phyloP scores from a whole-genome alignment of 2,888 invertebrate species.

The Selenia dentaria region DNA sequence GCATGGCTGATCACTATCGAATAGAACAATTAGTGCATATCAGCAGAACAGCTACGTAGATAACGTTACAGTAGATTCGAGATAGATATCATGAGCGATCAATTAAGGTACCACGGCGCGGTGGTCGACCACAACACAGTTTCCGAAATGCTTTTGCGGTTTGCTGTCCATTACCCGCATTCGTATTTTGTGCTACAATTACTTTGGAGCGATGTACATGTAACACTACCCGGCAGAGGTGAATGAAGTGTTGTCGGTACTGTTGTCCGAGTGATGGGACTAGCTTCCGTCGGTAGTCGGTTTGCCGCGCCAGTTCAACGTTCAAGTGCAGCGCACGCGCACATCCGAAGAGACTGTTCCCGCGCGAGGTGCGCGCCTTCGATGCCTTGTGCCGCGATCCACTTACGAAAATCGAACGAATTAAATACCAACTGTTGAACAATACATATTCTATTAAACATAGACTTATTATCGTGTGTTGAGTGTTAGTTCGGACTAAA shows the following conservation, averaged over 20 bases:
- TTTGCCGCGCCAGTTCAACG: slow-evolving; percentile 72
- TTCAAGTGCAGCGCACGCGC: slow-evolving; percentile 75
- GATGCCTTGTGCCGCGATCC: slow-evolving; percentile 47
- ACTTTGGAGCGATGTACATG: slow-evolving; percentile 45
- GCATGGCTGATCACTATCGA: slow-evolving; percentile 28
- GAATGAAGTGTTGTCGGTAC: slow-evolving; percentile 33
- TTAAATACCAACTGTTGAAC: slow-evolving; percentile 32
- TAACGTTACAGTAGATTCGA: slow-evolving; percentile 42
- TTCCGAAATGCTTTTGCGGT: slow-evolving; percentile 68
- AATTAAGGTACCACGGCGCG: slow-evolving; percentile 59
- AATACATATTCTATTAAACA: slow-evolving; percentile 33
- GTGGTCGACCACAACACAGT: slow-evolving; percentile 62
- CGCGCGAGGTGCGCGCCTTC: slow-evolving; percentile 59
- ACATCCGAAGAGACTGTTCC: slow-evolving; percentile 63
- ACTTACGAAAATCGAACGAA: slow-evolving; percentile 53
- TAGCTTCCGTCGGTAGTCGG: slow-evolving; percentile 47
- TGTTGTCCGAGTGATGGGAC: slow-evolving; percentile 24
- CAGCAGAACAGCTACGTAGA: slow-evolving; percentile 47
- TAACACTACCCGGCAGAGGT: slow-evolving; percentile 51
- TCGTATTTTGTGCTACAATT: slow-evolving; percentile 58
- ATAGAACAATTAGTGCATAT: slow-evolving; percentile 52
- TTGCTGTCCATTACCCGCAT: slow-evolving; percentile 60
- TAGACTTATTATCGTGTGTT: slow-evolving; percentile 47
- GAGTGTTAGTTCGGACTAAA: slow-evolving; percentile 56
- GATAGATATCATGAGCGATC: slow-evolving; percentile 53